Base-by-base conservation (phyloP, 2,888 invertebrate species). In the Luffia ferchaultella region DNA sequence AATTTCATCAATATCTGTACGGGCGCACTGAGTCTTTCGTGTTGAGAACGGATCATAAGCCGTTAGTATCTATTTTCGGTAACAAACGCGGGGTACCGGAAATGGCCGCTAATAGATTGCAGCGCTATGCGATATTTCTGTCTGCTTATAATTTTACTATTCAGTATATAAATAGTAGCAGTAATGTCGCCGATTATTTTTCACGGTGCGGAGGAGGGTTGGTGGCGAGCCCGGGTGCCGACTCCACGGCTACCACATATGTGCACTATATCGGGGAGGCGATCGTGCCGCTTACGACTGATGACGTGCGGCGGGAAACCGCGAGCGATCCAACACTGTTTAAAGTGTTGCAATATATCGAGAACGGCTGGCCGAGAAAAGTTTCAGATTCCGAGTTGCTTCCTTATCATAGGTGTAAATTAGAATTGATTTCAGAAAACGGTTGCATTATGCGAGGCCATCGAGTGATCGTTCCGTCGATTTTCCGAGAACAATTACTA, bases 1-100 rank as follows among this genome's bases (percentile, higher is more conserved):
- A 55, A 46, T 54, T 57, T 52, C 52, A 56, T 48, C 55, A 58
- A 17, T 58, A 55, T 43, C 42, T 56, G 18, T 58, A 56, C 43
- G 58, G 53, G 1, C 30, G n/a, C n/a, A n/a, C n/a, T n/a, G n/a
- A n/a, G n/a, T n/a, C n/a, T n/a, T n/a, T n/a, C n/a, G n/a, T n/a
- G n/a, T n/a, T n/a, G n/a, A n/a, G n/a, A n/a, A n/a, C 49, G 7
- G 49, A 49, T 16, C 49, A 49, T 16, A 49, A 40, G 18, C 49
- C 49, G 1, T 16, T 48, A 15, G 7, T 48, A 1, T 48, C 48
- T 17, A 48, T 48, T 15, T 49, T 49, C 42, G 49, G 44, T 30
- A 49, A 40, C 15, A 50, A 46, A 12, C 19, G 20, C 1, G 41
- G 45, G 15, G 19, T 45, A 19, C 20, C 50, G 16, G 50, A 46